phyloP scores from a whole-genome alignment of 2,113 vertebrate species.

The Poicephalus gulielmi region DNA sequence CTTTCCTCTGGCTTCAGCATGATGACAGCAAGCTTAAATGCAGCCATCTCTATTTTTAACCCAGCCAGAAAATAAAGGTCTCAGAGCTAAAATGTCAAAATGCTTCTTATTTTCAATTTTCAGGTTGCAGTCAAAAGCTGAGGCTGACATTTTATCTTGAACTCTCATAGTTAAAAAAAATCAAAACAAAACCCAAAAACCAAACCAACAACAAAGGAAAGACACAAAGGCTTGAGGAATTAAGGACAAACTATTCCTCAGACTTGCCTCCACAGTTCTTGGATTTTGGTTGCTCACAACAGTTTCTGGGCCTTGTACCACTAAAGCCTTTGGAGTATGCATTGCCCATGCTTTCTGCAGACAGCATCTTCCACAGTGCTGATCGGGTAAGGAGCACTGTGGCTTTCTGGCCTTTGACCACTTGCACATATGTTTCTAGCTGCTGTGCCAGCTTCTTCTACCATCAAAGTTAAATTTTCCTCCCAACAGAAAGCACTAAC shows the following conservation, averaged over 20 bases:
- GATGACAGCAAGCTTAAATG: constrained; percentile 57
- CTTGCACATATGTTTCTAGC: background rate
- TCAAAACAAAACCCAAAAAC: background rate
- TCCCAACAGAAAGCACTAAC: background rate
- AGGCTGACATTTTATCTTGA: constrained; percentile 68
- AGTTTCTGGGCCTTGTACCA: background rate
- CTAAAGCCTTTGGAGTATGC: background rate
- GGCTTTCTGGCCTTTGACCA: background rate
- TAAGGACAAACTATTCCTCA: background rate
- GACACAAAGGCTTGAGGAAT: background rate
- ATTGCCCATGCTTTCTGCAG: background rate
- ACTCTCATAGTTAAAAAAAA: constrained; percentile 49
- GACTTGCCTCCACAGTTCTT: background rate
- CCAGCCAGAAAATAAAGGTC: constrained; percentile 69
- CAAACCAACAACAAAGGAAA: constrained; percentile 47
- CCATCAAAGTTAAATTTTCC: background rate
- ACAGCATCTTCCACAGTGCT: background rate
- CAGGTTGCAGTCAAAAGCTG: constrained; percentile 54
- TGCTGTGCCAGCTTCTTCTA: background rate
- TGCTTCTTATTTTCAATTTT: constrained; percentile 74
- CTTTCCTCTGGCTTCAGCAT: constrained; percentile 39
- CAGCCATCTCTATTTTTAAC: constrained; percentile 50
- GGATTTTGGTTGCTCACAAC: background rate
- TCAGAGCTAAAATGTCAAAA: constrained; percentile 76
- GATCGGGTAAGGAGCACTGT: background rate